Evolutionary conservation across 2,797 vertebrate species (phyloP), one percentile per base, ranked within the genome.

Genomic region (Enteromius thamalakanensis): DNA sequence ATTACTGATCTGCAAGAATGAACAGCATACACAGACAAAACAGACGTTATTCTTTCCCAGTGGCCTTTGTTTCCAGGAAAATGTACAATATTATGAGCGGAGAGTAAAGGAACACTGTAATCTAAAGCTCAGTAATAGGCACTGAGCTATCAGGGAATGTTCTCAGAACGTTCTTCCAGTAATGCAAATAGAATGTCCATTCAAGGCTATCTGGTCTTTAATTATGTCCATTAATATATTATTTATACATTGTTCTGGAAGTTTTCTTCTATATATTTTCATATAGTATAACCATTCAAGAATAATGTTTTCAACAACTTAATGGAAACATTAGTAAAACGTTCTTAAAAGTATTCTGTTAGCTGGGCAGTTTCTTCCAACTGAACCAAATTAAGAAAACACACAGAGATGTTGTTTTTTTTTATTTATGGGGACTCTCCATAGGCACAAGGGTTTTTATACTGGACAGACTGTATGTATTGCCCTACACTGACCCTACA

Each of bases 1-100:
- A 72, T 15, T 60, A 60, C 10, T 34, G 60, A 79, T 60, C 68
- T 51, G 65, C 47, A 23, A 26, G 14, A 55, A 68, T 68, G 26
- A 67, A 79, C 77, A 17, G 32, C 21, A 37, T 53, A 23, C 21
- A 53, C 21, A 68, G 32, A 40, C 21, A 23, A 23, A 40, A 15
- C 34, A 42, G n/a, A 60, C 2, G 3, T 1, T 10, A 3, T 34
- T 45, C 4, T 70, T 71, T 72, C 40, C 78, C 40, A 23, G 40
- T 1, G 12, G 26, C 5, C 11, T 29, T 4, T 7, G 2, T 70
- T 71, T 11, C 11, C 34, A 40, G 14, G 5, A 55, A 68, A 70
- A n/a, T 1, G 0, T n/a, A 6, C n/a, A 34, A 34, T 12, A 79
- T 68, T 11, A 67, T n/a, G 6, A n/a, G 19, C 29, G 4, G 45